Percentiles rank a stretch among this genome's conserved stretches.
Evolutionary conservation across 2,113 vertebrate species (phyloP).

Genomic region (Puffinus mauretanicus): DNA sequence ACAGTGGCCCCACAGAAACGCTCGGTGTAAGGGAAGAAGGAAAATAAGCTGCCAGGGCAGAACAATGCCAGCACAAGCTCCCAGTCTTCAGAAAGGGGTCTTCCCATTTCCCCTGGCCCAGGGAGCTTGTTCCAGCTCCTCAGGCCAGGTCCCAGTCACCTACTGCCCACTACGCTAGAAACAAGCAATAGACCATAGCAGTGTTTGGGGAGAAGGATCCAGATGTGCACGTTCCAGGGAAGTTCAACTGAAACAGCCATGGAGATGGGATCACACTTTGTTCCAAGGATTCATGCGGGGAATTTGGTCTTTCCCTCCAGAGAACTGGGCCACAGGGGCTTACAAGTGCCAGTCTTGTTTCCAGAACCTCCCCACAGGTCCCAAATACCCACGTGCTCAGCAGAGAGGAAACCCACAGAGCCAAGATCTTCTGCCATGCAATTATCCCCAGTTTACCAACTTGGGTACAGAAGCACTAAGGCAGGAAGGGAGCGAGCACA

Average conservation of each 20-base stretch:
- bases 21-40: not conserved
- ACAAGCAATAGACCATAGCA: not conserved
- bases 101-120: not conserved
- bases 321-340: not conserved
- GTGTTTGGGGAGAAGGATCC: not conserved
- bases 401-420: not conserved
- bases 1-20: constrained; percentile 12
- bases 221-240: not conserved
- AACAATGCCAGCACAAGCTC: not conserved
- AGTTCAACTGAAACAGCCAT: not conserved
- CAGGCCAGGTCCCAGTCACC: not conserved
- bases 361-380: not conserved
- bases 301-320: not conserved
- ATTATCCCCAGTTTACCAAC: not conserved
- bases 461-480: not conserved
- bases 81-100: not conserved
- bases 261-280: not conserved
- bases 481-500: not conserved
- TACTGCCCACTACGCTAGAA: not conserved
- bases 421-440: not conserved
- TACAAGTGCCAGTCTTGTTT: not conserved
- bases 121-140: not conserved
- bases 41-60: not conserved
- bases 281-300: not conserved
- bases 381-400: not conserved